Percentiles rank a stretch among this genome's conserved stretches.
Conservation (phyloP, 2,113 vertebrate genomes). For the Cephalopholis sonnerati region DNA sequence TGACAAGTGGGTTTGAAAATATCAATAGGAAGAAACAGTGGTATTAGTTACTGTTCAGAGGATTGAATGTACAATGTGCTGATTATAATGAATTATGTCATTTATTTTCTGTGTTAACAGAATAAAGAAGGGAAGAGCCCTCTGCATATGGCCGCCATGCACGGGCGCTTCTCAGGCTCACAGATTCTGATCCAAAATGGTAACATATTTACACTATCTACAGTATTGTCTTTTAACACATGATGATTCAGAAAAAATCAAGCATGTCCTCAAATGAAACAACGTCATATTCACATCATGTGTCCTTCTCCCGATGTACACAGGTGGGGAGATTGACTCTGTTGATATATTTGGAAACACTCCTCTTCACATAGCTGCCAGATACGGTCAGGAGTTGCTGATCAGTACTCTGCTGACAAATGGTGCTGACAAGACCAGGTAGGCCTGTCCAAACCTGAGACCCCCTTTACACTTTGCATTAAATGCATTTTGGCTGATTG, state of each 20-base stretch:
- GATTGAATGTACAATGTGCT: background rate
- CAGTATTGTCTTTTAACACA: background rate
- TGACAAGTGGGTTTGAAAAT: background rate
- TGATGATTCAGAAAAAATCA: background rate
- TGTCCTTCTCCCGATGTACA: background rate
- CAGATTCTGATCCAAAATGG: conserved; percentile 99
- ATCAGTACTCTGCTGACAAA: conserved; percentile 97
- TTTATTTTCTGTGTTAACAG: conserved; percentile 75
- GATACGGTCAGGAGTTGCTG: conserved; percentile 95
- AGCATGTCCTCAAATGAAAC: background rate
- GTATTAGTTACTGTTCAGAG: background rate
- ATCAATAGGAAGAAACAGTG: background rate
- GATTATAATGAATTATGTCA: background rate
- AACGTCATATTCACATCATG: background rate
- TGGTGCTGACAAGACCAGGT: conserved; percentile 93
- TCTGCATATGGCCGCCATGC: conserved; percentile 95
- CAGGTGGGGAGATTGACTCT: conserved; percentile 95
- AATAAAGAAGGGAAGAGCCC: conserved; percentile 97
- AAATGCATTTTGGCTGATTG: too few relatives aligned
- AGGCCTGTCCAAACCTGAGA: conserved; percentile 34
- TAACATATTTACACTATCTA: conserved; percentile 66
- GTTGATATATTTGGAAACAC: conserved; percentile 93
- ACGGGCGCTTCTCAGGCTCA: conserved; percentile 95
- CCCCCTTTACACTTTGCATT: too few relatives aligned
- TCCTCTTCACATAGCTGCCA: conserved; percentile 95